Base-by-base conservation (phyloP, 2,888 invertebrate species). In the Amorpha juglandis region DNA sequence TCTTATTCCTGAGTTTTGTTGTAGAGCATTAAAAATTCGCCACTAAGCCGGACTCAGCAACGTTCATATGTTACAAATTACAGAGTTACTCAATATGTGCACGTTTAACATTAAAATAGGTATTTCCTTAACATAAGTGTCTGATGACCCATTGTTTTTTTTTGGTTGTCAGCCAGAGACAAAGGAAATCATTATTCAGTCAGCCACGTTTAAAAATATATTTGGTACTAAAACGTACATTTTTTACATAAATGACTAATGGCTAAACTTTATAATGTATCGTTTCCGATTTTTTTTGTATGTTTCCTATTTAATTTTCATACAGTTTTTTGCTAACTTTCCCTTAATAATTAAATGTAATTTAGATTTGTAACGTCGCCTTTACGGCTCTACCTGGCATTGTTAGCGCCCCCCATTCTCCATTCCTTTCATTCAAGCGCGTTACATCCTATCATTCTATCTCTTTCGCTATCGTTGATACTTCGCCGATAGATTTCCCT, bases 111-210 rank as follows among this genome's bases (percentile, higher is more conserved):
- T 58, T 58, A 58, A 58, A 58, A 58, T 58, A 21, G 42, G 58
- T 58, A 58, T 58, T 42, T 58, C 58, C 58, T 42, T 42, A 58
- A 42, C 58, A 52, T 19, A 9, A 58, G 58, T 42, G 42, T 42
- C 42, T 58, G 58, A 58, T 58, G 58, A 19, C 58, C 58, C 27
- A 71, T 73, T 72, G 68, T 71, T 48, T 48, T 47, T 48, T 70
- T 73, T 68, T 64, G 62, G 62, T 27, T 51, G 11, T 38, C 42
- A 27, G 19, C 21, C 63, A 19, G 14, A 63, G 16, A 68, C 67
- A 72, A 70, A 70, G 68, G 67, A 71, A 70, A 68, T 69, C 70
- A 68, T 72, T 73, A 72, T 68, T 67, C 67, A 69, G 62, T 11
- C 63, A 21, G 63, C 53, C 50, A 63, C 47, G 35, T 21, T 47